These are phyloP conservation scores for Ceratosolen solmsi DNA, from an alignment of 1,140 invertebrate genomes.

Conservation along the genomic window DNA sequence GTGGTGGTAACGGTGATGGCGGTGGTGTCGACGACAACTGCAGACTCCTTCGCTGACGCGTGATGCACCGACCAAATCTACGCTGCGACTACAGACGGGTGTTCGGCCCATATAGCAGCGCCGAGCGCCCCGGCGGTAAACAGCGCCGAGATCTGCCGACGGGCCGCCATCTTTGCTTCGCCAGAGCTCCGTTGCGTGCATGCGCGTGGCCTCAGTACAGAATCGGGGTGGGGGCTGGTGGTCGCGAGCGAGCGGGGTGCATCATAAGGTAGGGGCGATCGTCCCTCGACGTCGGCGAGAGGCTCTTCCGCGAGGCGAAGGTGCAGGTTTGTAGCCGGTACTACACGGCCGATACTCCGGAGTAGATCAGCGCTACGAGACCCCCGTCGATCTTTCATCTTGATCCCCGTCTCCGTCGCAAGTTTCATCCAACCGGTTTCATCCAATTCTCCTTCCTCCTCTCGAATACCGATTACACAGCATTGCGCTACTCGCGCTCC, in stretches of 20 bases:
- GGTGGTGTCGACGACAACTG: no score
- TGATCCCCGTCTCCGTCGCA: no score
- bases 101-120: slow-evolving; percentile 55
- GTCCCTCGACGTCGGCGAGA: not conserved
- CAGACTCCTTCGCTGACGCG: not conserved
- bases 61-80: slow-evolving; percentile 53
- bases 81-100: slow-evolving; percentile 55
- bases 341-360: not conserved
- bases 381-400: no score
- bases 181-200: not conserved
- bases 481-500: no score
- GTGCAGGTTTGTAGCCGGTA: not conserved
- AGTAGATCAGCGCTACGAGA: no score
- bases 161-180: slow-evolving; percentile 4
- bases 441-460: no score
- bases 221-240: not conserved
- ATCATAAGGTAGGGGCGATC: not conserved
- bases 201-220: not conserved
- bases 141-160: not conserved
- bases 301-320: not conserved
- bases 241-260: not conserved
- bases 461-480: no score
- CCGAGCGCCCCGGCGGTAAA: not conserved
- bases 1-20: no score
- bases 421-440: no score